phyloP scores from a whole-genome alignment of 2,797 vertebrate genomes.

The Potorous gilbertii region DNA sequence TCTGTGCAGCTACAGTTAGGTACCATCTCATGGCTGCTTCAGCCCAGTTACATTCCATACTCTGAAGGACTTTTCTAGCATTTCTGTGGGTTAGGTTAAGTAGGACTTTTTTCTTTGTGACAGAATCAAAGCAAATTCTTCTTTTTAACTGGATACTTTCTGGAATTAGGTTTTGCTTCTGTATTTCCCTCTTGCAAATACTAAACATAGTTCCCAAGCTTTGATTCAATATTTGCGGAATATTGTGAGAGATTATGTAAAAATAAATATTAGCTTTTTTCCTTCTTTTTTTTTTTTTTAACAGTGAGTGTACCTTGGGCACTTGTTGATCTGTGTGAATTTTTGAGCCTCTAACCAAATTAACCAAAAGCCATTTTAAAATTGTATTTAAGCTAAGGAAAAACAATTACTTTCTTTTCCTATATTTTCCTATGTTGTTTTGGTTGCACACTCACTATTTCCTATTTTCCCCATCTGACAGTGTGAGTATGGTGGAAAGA shows the following conservation, averaged over 20 bases:
- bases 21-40: not conserved
- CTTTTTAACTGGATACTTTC: constrained; percentile 10
- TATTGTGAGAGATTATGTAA: constrained; percentile 33
- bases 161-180: constrained; percentile 53
- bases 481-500: not conserved
- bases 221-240: constrained; percentile 22
- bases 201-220: not conserved
- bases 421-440: not conserved
- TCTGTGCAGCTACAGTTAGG: not conserved
- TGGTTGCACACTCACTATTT: not conserved
- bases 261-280: constrained; percentile 58
- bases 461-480: not conserved
- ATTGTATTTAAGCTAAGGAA: not conserved
- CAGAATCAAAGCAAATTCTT: constrained; percentile 17
- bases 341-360: constrained; percentile 54
- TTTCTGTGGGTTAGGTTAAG: not conserved
- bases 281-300: constrained; percentile 65
- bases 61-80: not conserved
- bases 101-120: not conserved
- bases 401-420: not conserved
- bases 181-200: constrained; percentile 38
- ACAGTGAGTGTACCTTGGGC: constrained; percentile 53
- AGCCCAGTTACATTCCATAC: not conserved
- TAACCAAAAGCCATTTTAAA: not conserved
- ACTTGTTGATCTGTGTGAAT: constrained; percentile 38